Base-by-base conservation (phyloP, 2,888 invertebrate genomes). In the Protonemura montana region DNA sequence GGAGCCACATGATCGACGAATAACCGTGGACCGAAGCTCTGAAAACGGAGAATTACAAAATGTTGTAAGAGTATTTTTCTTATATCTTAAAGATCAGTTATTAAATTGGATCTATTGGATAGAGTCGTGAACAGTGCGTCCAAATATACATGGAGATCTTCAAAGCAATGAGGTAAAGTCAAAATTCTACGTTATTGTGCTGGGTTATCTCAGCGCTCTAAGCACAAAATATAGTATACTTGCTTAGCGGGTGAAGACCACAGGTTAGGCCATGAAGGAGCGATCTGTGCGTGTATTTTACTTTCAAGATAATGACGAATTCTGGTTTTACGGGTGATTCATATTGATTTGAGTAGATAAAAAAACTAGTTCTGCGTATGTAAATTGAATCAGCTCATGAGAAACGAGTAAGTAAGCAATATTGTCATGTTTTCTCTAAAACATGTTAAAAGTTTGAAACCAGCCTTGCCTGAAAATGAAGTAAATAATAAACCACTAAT, bases 1-100 rank as follows among this genome's bases (percentile, higher is more conserved):
- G 59, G 59, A 59, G 59, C 59, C 59, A 59, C 59, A 59, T 59
- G 59, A 59, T 59, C 59, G 59, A 59, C 59, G 59, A 59, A 59
- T 59, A 59, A 59, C 59, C 59, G 59, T 59, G 59, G 59, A 59
- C 59, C 59, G 59, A 59, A 59, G 59, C 59, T 59, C 59, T 59
- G 59, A 59, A 59, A 21, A 59, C 59, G 13, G 59, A 59, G 59
- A 59, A 59, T 59, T 59, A 59, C 59, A 59, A 59, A 59, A 59
- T 59, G 59, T 59, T 59, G 59, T 7, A 21, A 10, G 13, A 21
- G 21, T 59, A 59, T 59, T 7, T 59, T 59, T 59, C 59, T 21
- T 13, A 59, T 59, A 16, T 59, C 59, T 59, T 21, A 2, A 13
- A 59, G 59, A 16, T 59, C 1, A 16, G 1, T 59, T 59, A 59